Conservation (phyloP, 2,113 vertebrate genomes). For the Paramisgurnus dabryanus region DNA sequence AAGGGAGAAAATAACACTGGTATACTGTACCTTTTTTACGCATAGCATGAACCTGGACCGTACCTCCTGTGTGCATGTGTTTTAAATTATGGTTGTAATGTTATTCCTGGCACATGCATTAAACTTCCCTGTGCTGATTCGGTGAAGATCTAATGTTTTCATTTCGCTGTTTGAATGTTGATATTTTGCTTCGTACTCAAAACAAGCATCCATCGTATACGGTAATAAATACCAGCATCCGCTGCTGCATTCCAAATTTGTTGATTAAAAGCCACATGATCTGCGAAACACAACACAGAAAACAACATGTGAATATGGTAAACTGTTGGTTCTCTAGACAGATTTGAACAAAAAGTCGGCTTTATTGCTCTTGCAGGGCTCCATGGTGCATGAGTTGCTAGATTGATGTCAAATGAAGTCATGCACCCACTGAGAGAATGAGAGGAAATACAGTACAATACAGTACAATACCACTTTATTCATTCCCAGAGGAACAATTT, state of each 20-base stretch:
- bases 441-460: background rate
- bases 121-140: background rate
- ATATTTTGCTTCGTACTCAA: background rate
- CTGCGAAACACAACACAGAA: background rate
- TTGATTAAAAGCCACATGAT: background rate
- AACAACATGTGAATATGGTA: background rate
- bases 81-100: too few relatives aligned
- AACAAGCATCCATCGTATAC: background rate
- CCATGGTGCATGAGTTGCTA: background rate
- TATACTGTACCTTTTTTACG: background rate
- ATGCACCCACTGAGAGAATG: background rate
- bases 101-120: background rate
- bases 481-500: background rate
- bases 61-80: too few relatives aligned
- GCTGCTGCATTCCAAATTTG: background rate
- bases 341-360: background rate
- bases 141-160: background rate
- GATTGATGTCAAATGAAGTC: slow-evolving; percentile 10
- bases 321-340: background rate
- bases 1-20: background rate
- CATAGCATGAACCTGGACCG: background rate
- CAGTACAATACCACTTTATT: background rate
- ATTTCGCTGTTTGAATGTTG: background rate
- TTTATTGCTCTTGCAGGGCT: background rate
- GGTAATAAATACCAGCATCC: background rate